phyloP scores from a whole-genome alignment of 1,140 invertebrate genomes.

The Drosophila obscura region DNA sequence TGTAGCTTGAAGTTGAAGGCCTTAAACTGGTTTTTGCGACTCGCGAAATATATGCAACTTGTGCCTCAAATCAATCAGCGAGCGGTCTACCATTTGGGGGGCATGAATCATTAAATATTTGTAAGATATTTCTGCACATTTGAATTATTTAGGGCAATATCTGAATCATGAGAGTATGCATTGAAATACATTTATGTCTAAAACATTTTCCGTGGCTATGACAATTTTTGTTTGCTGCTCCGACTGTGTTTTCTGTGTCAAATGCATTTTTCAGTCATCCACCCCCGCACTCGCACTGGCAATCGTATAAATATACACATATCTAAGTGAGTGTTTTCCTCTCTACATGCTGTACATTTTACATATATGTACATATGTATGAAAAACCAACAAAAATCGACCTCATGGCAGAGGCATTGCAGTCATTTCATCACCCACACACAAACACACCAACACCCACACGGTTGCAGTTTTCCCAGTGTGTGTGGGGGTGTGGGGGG shows the following conservation, averaged over 20 bases:
- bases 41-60: neutral
- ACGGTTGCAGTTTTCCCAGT: constrained; percentile 4
- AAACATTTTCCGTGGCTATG: neutral
- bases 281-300: constrained; percentile 32
- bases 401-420: constrained; percentile 64
- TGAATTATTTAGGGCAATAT: constrained; percentile 1
- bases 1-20: neutral
- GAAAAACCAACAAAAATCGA: constrained; percentile 51
- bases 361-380: no score
- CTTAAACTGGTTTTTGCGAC: constrained; percentile 23
- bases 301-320: constrained; percentile 1
- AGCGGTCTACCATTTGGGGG: constrained; percentile 2
- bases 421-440: constrained; percentile 50
- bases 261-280: constrained; percentile 80
- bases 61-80: constrained; percentile 31
- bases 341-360: no score
- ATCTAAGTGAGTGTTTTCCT: constrained; percentile 5
- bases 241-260: constrained; percentile 62
- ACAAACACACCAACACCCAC: constrained; percentile 27
- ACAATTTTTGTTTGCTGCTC: constrained; percentile 6
- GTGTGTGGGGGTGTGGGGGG: constrained; percentile 14
- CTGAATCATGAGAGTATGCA: neutral
- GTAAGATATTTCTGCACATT: neutral
- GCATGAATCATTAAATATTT: constrained; percentile 28
- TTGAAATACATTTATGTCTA: neutral